These are phyloP conservation scores for Falco biarmicus DNA, from an alignment of 2,797 vertebrate species.

Conservation along the genomic window DNA sequence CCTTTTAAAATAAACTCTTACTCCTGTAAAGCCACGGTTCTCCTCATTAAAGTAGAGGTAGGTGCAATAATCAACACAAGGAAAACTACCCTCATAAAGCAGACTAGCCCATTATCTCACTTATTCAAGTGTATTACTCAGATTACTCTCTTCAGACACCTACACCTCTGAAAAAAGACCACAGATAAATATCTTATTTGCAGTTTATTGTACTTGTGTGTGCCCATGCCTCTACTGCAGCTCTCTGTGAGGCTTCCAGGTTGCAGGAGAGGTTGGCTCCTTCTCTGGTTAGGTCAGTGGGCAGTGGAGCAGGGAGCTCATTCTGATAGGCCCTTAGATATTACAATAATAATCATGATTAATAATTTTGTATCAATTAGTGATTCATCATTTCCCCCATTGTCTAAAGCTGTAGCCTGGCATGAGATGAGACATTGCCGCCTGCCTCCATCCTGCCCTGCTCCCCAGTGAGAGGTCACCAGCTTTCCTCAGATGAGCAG, in stretches of 20 bases:
- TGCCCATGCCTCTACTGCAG: neutral
- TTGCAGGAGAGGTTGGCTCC: neutral
- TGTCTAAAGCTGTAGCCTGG: neutral
- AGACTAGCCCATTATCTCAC: neutral
- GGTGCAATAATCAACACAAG: neutral
- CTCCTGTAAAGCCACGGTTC: neutral
- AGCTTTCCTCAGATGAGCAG: neutral
- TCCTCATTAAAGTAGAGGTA: neutral
- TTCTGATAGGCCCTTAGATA: neutral
- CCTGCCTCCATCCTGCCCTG: fast-evolving
- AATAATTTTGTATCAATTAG: neutral
- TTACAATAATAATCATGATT: neutral
- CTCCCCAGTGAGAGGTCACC: neutral
- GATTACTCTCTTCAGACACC: neutral
- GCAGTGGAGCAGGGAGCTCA: neutral
- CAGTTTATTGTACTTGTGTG: neutral
- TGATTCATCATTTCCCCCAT: neutral
- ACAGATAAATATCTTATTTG: neutral
- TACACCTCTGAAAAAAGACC: neutral
- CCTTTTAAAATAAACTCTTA: neutral
- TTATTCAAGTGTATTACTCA: neutral
- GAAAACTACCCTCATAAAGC: neutral
- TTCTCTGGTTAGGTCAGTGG: neutral
- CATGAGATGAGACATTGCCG: fast-evolving
- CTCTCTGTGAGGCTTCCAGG: neutral